Evolutionary conservation across 2,888 invertebrate genomes (phyloP), one percentile per base, ranked within the genome.

Genomic region (Aphodius sticticus): DNA sequence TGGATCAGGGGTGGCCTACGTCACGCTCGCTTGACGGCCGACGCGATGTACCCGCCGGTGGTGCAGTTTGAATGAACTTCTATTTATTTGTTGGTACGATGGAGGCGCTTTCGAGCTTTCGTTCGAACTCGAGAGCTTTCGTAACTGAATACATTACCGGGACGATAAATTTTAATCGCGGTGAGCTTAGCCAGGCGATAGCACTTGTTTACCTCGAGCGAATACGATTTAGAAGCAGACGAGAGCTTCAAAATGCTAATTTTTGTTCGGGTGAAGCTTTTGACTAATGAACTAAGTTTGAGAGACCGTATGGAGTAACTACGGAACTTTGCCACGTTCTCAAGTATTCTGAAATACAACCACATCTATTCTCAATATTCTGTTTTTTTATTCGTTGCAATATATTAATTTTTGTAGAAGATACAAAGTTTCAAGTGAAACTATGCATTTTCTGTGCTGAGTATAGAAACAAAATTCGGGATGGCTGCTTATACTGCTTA

Each of bases 131-230:
- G 74, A 74, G 74, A 74, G 74, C 74, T 74, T 74, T 74, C 74
- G 74, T 74, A 53, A 35, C 36, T 35, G 74, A 35, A 74, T 37
- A 37, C 36, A 36, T 71, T 71, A 71, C 71, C 53, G 53, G 36
- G n/a, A 35, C 74, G 74, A 74, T 74, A 74, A 74, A 74, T 74
- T 74, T 74, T 74, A 74, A 74, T 74, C 74, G 37, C 74, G 35
- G n/a, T 9, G 12, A 12, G 9, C 53, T 53, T 53, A 53, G 0
- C 53, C 53, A 12, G 12, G 9, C 53, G 53, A 53, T 53, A 53
- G 12, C 53, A 53, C 53, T 53, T 53, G 53, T 53, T 53, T 53
- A 53, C 74, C 7, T 74, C 35, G 36, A n/a, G 74, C 9, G 36
- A 35, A 36, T 36, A 74, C 37, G 35, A 74, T 74, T 74, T 16